Evolutionary conservation across 2,113 vertebrate genomes (phyloP), one percentile per base, ranked within the genome.

Genomic region (Tor tambroides): DNA sequence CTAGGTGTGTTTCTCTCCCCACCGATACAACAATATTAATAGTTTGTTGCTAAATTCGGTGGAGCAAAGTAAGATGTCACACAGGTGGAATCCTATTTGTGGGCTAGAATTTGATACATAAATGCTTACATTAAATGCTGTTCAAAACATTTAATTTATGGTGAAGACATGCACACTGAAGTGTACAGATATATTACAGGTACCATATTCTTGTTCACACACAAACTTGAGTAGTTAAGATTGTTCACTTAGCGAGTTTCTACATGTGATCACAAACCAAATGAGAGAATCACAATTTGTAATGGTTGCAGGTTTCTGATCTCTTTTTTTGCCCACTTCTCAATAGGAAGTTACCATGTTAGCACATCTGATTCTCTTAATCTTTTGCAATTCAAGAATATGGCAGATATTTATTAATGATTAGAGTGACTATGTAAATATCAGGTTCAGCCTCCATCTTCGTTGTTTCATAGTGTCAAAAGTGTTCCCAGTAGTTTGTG

Each of bases 21-120:
- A 83, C 2, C 67, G 86, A 80, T 26, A 26, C 59, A 59, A 32
- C 28, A 83, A 72, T 88, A 89, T 86, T 85, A 87, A 80, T 87
- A 85, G 81, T 11, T 49, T 71, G 26, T 72, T 78, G 19, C 76
- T 86, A 35, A 88, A 75, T 69, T 88, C 26, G n/a, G 67, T 17
- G 30, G 30, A 35, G 46, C 19, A 6, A 26, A n/a, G 41, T 79
- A 11, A 77, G 28, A 14, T 61, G 51, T 72, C 80, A 83, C 6
- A 51, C 32, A 69, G 15, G 6, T 61, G 28, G 51, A 76, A 35
- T 72, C 6, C 14, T 30, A 67, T 69, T 69, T 69, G 15, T 19
- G 26, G 63, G 15, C 5, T 17, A 69, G 28, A 6, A 7, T 69
- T 19, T 17, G 15, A 17, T 19, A 32, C 2, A 2, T 35, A 1